Conservation (phyloP, 2,797 vertebrate species). For the Aulostomus chinensis region DNA sequence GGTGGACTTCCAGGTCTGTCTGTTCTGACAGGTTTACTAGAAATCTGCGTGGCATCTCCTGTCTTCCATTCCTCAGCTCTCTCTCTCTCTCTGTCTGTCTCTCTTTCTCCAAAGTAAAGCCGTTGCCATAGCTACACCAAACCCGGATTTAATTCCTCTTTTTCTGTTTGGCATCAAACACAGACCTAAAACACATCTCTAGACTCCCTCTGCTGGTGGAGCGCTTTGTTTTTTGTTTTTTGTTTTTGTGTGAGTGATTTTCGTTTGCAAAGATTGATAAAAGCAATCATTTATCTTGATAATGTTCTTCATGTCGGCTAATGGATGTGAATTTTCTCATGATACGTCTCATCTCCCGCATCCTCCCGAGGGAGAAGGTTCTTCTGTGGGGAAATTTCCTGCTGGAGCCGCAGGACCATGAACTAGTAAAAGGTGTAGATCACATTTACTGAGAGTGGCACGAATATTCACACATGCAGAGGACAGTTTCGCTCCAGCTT, state of each 20-base stretch:
- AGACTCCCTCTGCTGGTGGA: constrained; percentile 60
- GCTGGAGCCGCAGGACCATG: constrained; percentile 2
- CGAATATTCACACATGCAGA: constrained; percentile 23
- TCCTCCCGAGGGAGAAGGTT: constrained; percentile 2
- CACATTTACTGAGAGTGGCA: constrained; percentile 8
- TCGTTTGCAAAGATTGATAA: background rate
- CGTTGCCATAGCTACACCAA: constrained; percentile 76
- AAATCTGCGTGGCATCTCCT: too few species aligned
- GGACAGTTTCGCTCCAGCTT: constrained; percentile 8
- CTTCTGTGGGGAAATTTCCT: constrained; percentile 21
- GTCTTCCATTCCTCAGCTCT: constrained; percentile 52
- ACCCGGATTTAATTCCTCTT: constrained; percentile 68
- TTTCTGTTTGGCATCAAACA: constrained; percentile 56
- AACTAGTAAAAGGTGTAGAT: background rate
- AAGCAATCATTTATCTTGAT: too few species aligned
- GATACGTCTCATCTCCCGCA: too few species aligned
- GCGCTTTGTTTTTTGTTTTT: too few species aligned
- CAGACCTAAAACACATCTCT: constrained; percentile 9
- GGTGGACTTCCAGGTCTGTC: constrained; percentile 2
- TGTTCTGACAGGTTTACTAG: too few species aligned
- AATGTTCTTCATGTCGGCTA: too few species aligned
- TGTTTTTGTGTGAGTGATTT: too few species aligned
- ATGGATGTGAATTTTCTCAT: constrained; percentile 2
- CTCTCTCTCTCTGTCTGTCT: too few species aligned
- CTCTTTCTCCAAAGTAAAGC: constrained; percentile 78